Evolutionary conservation across 92 coral and sea anemone species (phyloP), one percentile per base, ranked within the genome.

Genomic region (Palythoa caribaeorum): DNA sequence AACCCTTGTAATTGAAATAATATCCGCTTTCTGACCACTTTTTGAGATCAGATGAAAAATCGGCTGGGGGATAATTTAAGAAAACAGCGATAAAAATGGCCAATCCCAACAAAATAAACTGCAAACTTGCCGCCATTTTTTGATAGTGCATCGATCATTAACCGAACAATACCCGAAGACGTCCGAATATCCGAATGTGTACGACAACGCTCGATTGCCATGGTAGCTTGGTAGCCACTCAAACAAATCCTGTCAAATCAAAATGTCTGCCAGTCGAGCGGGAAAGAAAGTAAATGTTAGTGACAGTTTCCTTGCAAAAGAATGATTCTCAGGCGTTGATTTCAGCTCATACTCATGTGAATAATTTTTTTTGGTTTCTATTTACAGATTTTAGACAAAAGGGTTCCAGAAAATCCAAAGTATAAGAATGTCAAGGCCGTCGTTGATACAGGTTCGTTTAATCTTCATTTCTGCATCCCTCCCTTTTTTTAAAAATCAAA

Each of bases 191-290:
- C 88, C 91, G 80, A 54, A 19, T 72, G 14, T 11, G n/a, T 59
- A 83, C 77, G 86, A 83, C 62, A 38, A 83, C 0, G 50, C 50
- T 4, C 50, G 50, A 44, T 44, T 90, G 76, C 92, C 83, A 90
- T 88, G 94, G 71, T 52, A 94, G 92, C 90, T 84, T 77, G 70
- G 98, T 93, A 93, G 93, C 98, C 98, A 73, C 85, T 92, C 98
- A 92, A 90, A 86, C 89, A 90, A 80, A 87, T 60, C 83, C 35
- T 44, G 87, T 40, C n/a, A 89, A 77, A 74, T 87, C 90, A 94
- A 95, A 89, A 97, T 97, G 99, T 97, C 99, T 72, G 89, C 97
- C n/a, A 96, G 97, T 78, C 77, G 99, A 89, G 94, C 97, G 71
- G 90, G 72, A 73, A 97, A 90, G 92, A 97, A 97, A 91, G 89